These are phyloP conservation scores for Chloroceryle aenea DNA, from an alignment of 2,113 vertebrate genomes.

Conservation along the genomic window DNA sequence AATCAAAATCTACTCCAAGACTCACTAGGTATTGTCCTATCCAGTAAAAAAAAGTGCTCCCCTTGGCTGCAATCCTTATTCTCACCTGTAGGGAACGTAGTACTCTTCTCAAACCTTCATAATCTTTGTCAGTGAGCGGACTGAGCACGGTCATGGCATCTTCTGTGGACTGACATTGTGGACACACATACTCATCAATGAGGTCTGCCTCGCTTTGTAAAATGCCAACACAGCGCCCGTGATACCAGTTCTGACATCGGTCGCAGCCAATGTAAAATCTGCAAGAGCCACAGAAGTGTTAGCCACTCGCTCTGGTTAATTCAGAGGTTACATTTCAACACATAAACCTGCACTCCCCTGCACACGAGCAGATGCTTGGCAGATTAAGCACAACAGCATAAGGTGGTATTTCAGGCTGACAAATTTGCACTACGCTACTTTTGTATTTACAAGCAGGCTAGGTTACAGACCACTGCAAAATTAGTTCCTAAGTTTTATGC, in stretches of 20 bases:
- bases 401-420: neutral
- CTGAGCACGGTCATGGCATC: constrained; percentile 99
- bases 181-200: constrained; percentile 97
- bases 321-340: neutral
- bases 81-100: constrained; percentile 95
- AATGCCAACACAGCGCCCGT: constrained; percentile 97
- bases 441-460: neutral
- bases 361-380: constrained; percentile 23
- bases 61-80: neutral
- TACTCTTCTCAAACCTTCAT: constrained; percentile 93
- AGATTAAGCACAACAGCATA: neutral
- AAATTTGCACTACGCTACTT: neutral
- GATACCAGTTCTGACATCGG: constrained; percentile 99
- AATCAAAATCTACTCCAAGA: neutral
- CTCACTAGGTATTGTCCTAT: accelerated
- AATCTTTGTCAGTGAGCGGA: constrained; percentile 95
- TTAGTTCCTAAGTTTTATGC: constrained; percentile 3
- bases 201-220: constrained; percentile 96
- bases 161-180: constrained; percentile 97
- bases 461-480: neutral
- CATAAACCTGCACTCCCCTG: constrained; percentile 40
- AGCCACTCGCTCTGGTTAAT: neutral
- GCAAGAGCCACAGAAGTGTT: constrained; percentile 63
- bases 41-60: neutral
- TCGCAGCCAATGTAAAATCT: constrained; percentile 99